Conservation (phyloP, 2,797 vertebrate genomes). For the Crax fasciolata region DNA sequence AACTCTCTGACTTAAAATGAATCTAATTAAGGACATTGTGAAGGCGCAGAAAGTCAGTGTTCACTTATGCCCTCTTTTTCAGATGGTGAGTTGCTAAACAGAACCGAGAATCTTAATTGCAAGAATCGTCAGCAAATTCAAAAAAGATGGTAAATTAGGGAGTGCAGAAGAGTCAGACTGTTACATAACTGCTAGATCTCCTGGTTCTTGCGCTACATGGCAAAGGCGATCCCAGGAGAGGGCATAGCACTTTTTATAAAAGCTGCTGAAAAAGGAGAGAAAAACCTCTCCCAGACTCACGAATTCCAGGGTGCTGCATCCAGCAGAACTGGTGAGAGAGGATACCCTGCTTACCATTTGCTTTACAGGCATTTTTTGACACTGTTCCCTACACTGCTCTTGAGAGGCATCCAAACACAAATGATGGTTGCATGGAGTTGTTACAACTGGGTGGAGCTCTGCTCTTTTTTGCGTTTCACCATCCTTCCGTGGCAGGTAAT, state of each 20-base stretch:
- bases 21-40: conserved; percentile 60
- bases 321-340: background rate
- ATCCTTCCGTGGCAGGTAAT: background rate
- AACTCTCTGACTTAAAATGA: conserved; percentile 34
- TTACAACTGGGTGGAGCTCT: background rate
- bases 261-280: background rate
- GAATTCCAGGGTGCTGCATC: background rate
- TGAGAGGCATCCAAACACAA: background rate
- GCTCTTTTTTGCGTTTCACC: fast-evolving
- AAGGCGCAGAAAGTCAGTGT: conserved; percentile 1
- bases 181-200: conserved; percentile 15
- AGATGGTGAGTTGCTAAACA: conserved; percentile 46
- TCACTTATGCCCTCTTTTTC: conserved; percentile 29
- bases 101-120: conserved; percentile 20
- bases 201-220: background rate
- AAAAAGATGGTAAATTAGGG: conserved; percentile 25
- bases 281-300: background rate
- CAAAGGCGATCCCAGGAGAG: background rate
- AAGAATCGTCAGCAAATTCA: conserved; percentile 24
- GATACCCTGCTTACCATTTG: background rate
- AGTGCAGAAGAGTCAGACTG: conserved; percentile 19
- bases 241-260: background rate
- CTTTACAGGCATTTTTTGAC: background rate
- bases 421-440: background rate
- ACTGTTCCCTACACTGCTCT: background rate